phyloP scores from a whole-genome alignment of 2,797 vertebrate species.

The Helarctos malayanus region DNA sequence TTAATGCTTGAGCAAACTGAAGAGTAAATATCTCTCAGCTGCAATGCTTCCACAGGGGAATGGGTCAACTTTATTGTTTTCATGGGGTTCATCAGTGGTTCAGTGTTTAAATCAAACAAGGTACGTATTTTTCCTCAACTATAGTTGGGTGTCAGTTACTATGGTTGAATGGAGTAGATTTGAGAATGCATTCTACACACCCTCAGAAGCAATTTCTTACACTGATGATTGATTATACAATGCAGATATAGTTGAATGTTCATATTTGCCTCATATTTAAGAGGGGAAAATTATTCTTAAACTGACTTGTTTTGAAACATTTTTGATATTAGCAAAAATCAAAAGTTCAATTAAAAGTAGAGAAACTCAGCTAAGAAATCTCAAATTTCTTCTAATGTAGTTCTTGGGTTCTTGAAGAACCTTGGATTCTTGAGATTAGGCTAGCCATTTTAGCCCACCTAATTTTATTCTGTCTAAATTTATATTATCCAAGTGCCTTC shows the following conservation, averaged over 20 bases:
- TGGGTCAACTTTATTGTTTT: background rate
- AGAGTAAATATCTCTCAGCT: background rate
- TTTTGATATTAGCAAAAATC: background rate
- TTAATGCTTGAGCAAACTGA: background rate
- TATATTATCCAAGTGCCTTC: background rate
- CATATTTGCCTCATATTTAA: conserved; percentile 11
- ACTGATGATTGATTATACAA: background rate
- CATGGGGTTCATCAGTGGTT: background rate
- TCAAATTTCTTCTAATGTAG: background rate
- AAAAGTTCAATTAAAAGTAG: background rate
- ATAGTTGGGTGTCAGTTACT: background rate
- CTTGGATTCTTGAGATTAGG: background rate
- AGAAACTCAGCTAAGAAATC: background rate
- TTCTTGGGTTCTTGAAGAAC: background rate
- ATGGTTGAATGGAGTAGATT: background rate
- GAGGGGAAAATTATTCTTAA: background rate
- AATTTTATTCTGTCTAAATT: background rate
- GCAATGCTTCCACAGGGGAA: background rate
- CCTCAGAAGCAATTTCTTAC: background rate
- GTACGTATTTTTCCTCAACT: background rate
- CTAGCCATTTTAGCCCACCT: background rate
- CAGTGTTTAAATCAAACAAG: background rate
- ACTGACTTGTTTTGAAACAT: conserved; percentile 4
- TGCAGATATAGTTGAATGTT: background rate
- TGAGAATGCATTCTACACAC: background rate